phyloP scores from a whole-genome alignment of 2,888 invertebrate species.

The Baccha elongata region DNA sequence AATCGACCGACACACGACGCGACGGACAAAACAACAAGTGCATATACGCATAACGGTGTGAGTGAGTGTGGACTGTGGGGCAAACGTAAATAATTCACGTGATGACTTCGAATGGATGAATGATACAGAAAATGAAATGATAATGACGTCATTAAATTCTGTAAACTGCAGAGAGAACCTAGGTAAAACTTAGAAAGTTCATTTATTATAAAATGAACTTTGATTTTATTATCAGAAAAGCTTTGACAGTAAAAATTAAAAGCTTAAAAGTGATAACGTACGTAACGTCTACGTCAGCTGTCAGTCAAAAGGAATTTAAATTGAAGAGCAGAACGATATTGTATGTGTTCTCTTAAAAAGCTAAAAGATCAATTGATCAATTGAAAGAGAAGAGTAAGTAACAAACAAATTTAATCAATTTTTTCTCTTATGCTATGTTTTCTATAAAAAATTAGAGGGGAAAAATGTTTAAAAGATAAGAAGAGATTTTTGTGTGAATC shows the following conservation, averaged over 20 bases:
- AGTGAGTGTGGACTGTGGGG: neutral
- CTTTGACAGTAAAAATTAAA: conserved; percentile 3
- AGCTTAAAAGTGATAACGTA: conserved; percentile 18
- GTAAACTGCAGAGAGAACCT: neutral
- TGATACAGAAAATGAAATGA: conserved; percentile 2
- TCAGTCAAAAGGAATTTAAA: neutral
- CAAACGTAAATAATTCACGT: conserved; percentile 4
- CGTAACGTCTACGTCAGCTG: too few species aligned
- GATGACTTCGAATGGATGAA: neutral
- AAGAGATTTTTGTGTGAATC: too few species aligned
- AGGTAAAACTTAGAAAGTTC: conserved; percentile 7
- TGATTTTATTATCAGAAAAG: conserved; percentile 8
- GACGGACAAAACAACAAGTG: conserved; percentile 22
- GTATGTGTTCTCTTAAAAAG: too few species aligned
- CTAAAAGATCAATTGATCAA: too few species aligned
- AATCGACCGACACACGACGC: neutral
- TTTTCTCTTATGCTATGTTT: too few species aligned
- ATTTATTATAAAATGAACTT: conserved; percentile 1
- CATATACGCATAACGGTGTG: neutral
- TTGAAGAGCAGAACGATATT: neutral
- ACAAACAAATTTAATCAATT: too few species aligned
- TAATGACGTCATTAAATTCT: conserved; percentile 24
- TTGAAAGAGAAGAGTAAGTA: too few species aligned
- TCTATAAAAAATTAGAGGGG: too few species aligned
- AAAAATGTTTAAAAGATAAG: too few species aligned